These are phyloP conservation scores for Callionymus lyra DNA, from an alignment of 2,113 vertebrate species.

Conservation along the genomic window DNA sequence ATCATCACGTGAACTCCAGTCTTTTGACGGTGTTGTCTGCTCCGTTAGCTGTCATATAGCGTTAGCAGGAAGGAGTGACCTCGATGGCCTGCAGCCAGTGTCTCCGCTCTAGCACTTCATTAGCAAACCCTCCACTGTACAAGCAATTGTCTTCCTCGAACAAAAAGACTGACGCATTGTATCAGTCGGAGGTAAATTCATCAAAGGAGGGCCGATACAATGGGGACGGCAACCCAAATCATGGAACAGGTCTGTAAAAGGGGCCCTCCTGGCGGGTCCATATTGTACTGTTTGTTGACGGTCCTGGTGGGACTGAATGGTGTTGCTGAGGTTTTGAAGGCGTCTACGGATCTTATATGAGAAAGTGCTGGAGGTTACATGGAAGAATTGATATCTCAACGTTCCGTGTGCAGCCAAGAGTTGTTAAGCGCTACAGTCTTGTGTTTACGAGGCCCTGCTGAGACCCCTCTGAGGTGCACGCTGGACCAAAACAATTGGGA, in stretches of 20 bases:
- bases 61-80: conserved; percentile 42
- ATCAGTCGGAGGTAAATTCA: conserved; percentile 63
- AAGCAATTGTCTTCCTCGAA: conserved; percentile 48
- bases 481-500: conserved; percentile 58
- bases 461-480: conserved; percentile 28
- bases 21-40: conserved; percentile 24
- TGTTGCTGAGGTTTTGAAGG: conserved; percentile 29
- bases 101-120: conserved; percentile 52
- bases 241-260: conserved; percentile 50
- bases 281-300: conserved; percentile 61
- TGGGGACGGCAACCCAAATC: conserved; percentile 50
- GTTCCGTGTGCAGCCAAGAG: conserved; percentile 5
- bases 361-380: background rate
- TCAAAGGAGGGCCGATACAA: conserved; percentile 62
- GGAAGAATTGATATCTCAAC: no score
- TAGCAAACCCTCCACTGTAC: conserved; percentile 40
- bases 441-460: conserved; percentile 13
- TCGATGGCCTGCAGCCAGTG: conserved; percentile 30
- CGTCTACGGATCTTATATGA: conserved; percentile 1
- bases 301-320: conserved; percentile 33
- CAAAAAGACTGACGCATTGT: conserved; percentile 61
- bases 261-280: conserved; percentile 49
- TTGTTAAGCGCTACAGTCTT: conserved; percentile 13
- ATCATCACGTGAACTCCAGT: conserved; percentile 40
- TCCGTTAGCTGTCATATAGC: conserved; percentile 53